Conservation (phyloP, 2,113 vertebrate genomes). For the Phaetusa simplex region DNA sequence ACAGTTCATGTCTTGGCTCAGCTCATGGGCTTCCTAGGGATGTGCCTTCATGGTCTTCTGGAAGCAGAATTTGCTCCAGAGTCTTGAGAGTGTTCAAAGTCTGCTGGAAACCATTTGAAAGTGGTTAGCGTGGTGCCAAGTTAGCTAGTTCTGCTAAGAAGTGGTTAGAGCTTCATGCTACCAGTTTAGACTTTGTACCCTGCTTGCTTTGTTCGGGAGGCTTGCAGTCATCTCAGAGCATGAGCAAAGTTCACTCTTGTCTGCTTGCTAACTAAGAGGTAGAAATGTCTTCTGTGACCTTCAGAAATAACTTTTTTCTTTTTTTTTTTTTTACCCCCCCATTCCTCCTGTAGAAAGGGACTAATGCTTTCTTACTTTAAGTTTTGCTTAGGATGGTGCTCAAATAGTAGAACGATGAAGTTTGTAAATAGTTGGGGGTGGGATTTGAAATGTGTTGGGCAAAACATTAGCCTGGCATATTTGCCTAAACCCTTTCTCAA, state of each 20-base stretch:
- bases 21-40: not conserved
- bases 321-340: not conserved
- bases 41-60: not conserved
- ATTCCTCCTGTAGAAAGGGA: not conserved
- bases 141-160: conserved; percentile 34
- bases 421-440: not conserved
- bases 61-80: conserved; percentile 1
- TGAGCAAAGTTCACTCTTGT: conserved; percentile 32
- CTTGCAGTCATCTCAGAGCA: not conserved
- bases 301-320: not conserved
- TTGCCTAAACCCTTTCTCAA: not conserved
- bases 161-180: conserved; percentile 40
- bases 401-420: not conserved
- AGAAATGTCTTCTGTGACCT: conserved; percentile 25
- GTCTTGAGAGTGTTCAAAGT: not conserved
- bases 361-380: not conserved
- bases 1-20: conserved; percentile 16
- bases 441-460: not conserved
- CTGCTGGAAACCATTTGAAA: conserved; percentile 36
- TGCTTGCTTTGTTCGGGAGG: not conserved
- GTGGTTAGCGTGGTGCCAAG: conserved; percentile 5
- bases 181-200: conserved; percentile 44
- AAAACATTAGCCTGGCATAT: not conserved
- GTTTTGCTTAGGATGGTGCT: not conserved
- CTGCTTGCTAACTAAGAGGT: not conserved